Percentiles rank a stretch among this genome's conserved stretches.
Evolutionary conservation across 92 coral and sea anemone genomes (phyloP).

Genomic region (Pocillopora grandis): DNA sequence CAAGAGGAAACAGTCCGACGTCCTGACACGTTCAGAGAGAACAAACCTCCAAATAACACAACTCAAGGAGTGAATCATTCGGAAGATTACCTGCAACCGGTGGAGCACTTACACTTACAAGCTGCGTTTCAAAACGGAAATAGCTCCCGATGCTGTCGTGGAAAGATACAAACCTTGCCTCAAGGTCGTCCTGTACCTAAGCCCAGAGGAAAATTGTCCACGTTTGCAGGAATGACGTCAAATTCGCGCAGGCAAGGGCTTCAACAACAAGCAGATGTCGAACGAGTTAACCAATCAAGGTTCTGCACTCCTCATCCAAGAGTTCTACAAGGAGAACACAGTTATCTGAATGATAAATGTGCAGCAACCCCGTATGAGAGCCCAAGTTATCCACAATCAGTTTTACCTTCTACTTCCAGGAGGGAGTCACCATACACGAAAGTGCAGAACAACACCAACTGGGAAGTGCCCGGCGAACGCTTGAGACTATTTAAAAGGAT

Average conservation of each 20-base stretch:
- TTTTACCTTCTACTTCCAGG: not conserved
- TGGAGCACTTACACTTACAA: not conserved
- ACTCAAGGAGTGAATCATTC: not conserved
- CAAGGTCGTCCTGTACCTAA: not conserved
- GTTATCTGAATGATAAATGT: not conserved
- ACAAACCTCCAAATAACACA: too few species aligned
- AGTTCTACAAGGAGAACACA: not conserved
- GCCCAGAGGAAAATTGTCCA: not conserved
- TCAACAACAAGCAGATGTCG: slow-evolving; percentile 3
- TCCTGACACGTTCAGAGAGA: not conserved
- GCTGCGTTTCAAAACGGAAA: not conserved
- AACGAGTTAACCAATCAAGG: not conserved
- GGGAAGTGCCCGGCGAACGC: slow-evolving; percentile 16
- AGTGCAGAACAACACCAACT: slow-evolving; percentile 9
- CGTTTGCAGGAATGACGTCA: not conserved
- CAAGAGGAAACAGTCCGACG: not conserved
- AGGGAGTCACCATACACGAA: slow-evolving; percentile 13
- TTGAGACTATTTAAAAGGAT: slow-evolving; percentile 9
- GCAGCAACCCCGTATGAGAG: not conserved
- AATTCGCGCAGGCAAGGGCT: not conserved
- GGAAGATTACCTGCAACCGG: slow-evolving; percentile 20
- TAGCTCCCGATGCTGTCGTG: not conserved
- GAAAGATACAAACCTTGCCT: not conserved
- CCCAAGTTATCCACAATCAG: not conserved
- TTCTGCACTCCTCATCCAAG: not conserved